These are phyloP conservation scores for Microtus montanus DNA, from an alignment of 2,113 vertebrate genomes.

Conservation along the genomic window DNA sequence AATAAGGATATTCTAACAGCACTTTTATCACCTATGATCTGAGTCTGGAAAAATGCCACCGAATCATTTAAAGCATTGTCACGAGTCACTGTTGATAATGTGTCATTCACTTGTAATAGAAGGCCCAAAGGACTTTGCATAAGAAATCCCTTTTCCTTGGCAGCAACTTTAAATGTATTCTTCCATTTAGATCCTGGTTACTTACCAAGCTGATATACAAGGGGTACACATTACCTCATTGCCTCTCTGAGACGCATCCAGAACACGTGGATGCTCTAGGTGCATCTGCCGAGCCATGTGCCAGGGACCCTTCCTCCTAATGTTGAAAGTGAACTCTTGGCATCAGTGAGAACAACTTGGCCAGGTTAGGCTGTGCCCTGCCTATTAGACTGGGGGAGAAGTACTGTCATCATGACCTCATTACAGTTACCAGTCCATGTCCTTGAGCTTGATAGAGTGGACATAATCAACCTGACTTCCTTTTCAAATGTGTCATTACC, in stretches of 20 bases:
- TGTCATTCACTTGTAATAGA: constrained; percentile 6
- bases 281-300: not conserved
- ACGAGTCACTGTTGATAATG: not conserved
- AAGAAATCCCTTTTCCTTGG: constrained; percentile 23
- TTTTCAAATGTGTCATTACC: not conserved
- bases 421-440: not conserved
- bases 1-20: not conserved
- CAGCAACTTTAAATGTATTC: not conserved
- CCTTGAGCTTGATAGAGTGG: not conserved
- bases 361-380: not conserved
- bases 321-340: not conserved
- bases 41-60: constrained; percentile 29
- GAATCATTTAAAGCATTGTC: not conserved
- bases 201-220: not conserved
- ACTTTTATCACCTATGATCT: not conserved
- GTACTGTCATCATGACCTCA: not conserved
- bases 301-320: not conserved
- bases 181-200: not conserved
- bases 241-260: not conserved
- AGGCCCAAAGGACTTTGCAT: not conserved
- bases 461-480: not conserved
- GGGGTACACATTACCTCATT: not conserved
- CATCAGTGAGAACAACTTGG: not conserved
- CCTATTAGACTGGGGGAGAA: not conserved
- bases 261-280: not conserved